phyloP scores from a whole-genome alignment of 2,113 vertebrate genomes.

The Herpetotheres cachinnans region DNA sequence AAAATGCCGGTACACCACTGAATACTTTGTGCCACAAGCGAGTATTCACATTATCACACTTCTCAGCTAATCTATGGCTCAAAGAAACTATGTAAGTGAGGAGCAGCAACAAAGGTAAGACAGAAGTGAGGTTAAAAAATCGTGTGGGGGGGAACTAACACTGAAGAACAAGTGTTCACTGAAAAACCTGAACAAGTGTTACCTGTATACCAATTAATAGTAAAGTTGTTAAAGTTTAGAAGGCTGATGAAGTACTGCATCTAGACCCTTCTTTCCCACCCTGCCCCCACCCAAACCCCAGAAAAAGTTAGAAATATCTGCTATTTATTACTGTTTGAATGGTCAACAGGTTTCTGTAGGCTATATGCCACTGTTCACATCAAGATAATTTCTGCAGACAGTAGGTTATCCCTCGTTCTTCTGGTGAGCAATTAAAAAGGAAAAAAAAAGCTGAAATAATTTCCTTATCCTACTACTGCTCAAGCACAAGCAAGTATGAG shows the following conservation, averaged over 20 bases:
- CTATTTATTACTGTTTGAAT: not conserved
- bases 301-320: not conserved
- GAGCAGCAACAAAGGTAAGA: not conserved
- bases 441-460: not conserved
- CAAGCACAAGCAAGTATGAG: not conserved
- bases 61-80: not conserved
- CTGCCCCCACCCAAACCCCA: too few species aligned
- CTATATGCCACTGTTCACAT: not conserved
- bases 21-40: not conserved
- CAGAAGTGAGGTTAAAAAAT: not conserved
- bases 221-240: not conserved
- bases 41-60: not conserved
- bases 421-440: not conserved
- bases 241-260: not conserved
- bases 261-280: not conserved
- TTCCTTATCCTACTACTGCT: not conserved
- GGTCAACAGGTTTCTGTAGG: not conserved
- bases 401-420: not conserved
- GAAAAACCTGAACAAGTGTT: not conserved
- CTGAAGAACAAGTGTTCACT: not conserved
- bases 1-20: not conserved
- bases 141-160: rapidly evolving
- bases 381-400: not conserved
- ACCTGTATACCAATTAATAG: not conserved
- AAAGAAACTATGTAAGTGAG: not conserved